Evolutionary conservation across 1,140 invertebrate species (phyloP), one percentile per base, ranked within the genome.

Genomic region (Hesperophylax magnus): DNA sequence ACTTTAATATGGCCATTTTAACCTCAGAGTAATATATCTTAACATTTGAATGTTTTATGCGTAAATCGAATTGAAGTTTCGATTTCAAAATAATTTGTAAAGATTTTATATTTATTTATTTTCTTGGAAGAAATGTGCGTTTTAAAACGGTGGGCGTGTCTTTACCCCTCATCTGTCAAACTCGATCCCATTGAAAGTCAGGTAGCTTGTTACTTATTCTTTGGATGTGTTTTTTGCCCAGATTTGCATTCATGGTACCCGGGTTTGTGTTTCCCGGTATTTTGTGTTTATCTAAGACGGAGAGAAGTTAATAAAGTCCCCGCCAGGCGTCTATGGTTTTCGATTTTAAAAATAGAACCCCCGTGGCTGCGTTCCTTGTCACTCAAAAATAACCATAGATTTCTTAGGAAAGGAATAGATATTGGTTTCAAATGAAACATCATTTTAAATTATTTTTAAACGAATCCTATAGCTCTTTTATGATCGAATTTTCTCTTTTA

Each of bases 331-430:
- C 71, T 56, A 47, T 71, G 67, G 67, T 71, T 71, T 71, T 71
- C 67, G 27, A 79, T 31, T 31, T 79, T 79, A 79, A 79, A 79
- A 79, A 79, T 79, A 79, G 77, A 69, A 79, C 77, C 77, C 77
- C 77, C 65, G 77, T 20, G 77, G 77, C 24, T 31, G 20, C 7
- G 52, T 34, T 53, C 63, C 52, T 11, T 71, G 77, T 79, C 77
- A 79, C 22, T 79, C 77, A 79, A 58, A 71, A 69, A 79, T 67
- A 60, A 71, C 77, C 61, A 52, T 61, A 78, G 77, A 60, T 71
- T 79, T 71, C 27, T 52, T 71, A 27, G 77, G 65, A 56, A 79
- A 79, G n/a, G 22, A n/a, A 47, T 27, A 27, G 52, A 77, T 71
- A 79, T 79, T 56, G 77, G 65, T 79, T 79, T 79, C 65, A 54